A percentile compares a stretch with the other conserved stretches of the same genome.
Evolutionary conservation across 2,888 invertebrate species (phyloP).

Genomic region (Drosophila ezoana): DNA sequence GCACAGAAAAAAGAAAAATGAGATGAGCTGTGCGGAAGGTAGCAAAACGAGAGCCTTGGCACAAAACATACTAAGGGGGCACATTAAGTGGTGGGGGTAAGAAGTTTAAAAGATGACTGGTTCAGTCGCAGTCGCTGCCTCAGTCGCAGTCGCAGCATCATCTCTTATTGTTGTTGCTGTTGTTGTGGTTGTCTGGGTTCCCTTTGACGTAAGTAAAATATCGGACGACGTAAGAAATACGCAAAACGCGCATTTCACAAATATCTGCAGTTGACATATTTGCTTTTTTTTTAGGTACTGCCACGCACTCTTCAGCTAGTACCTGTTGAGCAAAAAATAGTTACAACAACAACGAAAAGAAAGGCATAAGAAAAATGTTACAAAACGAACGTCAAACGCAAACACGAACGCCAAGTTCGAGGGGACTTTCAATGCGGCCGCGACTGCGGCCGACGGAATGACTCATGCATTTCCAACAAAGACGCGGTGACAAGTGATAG

Average conservation of each 20-base stretch:
- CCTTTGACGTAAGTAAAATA: constrained; percentile 24
- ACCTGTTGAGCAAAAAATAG: constrained; percentile 74
- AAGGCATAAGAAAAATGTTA: constrained; percentile 43
- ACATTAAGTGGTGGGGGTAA: constrained; percentile 4
- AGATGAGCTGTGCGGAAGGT: constrained; percentile 57
- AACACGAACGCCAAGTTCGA: constrained; percentile 45
- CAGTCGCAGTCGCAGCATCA: constrained; percentile 20
- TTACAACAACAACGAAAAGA: constrained; percentile 46
- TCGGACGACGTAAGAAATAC: constrained; percentile 12
- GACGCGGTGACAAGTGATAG: constrained; percentile 37
- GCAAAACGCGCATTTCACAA: constrained; percentile 60
- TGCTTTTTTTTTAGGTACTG: constrained; percentile 14
- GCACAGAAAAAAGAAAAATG: constrained; percentile 21
- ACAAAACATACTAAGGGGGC: constrained; percentile 23
- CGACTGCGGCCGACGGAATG: constrained; percentile 42
- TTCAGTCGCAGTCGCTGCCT: constrained; percentile 7
- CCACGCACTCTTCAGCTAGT: constrained; percentile 51
- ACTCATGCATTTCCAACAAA: constrained; percentile 45
- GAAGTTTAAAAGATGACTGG: constrained; percentile 35
- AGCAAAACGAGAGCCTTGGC: constrained; percentile 46
- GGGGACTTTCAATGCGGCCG: constrained; percentile 45
- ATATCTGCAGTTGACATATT: constrained; percentile 49
- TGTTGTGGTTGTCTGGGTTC: constrained; percentile 8
- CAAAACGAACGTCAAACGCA: constrained; percentile 43
- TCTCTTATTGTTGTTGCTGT: constrained; percentile 29